These are phyloP conservation scores for Drosophila vallismaia DNA, from an alignment of 2,888 invertebrate species.

Conservation along the genomic window DNA sequence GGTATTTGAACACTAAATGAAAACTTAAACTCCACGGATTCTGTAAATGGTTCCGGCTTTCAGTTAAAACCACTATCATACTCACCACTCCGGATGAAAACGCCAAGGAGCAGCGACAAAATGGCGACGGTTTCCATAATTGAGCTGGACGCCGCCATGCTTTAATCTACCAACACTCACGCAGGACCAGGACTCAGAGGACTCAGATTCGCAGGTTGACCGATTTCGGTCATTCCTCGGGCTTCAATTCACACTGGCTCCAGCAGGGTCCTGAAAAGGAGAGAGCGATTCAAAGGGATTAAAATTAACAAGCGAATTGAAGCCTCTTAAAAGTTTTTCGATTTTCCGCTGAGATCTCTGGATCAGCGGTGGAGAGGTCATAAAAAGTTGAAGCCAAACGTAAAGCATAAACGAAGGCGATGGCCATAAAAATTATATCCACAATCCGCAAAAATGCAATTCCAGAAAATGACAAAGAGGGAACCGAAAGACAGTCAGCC, in stretches of 20 bases:
- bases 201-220: slow-evolving; percentile 26
- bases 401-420: slow-evolving; percentile 22
- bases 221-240: slow-evolving; percentile 22
- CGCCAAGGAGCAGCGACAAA: slow-evolving; percentile 56
- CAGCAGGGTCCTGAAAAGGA: slow-evolving; percentile 7
- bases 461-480: slow-evolving; percentile 26
- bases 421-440: slow-evolving; percentile 42
- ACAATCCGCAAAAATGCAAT: slow-evolving; percentile 42
- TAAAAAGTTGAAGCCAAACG: slow-evolving; percentile 27
- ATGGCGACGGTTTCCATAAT: slow-evolving; percentile 62
- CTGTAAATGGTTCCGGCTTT: not conserved
- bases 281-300: slow-evolving; percentile 22
- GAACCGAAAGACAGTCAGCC: slow-evolving; percentile 33
- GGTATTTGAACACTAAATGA: too few species aligned
- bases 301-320: slow-evolving; percentile 44
- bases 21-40: too few species aligned
- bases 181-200: slow-evolving; percentile 6
- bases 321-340: slow-evolving; percentile 33
- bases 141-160: slow-evolving; percentile 55
- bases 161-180: slow-evolving; percentile 20
- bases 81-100: slow-evolving; percentile 65
- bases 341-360: slow-evolving; percentile 26
- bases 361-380: slow-evolving; percentile 21
- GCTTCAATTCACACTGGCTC: slow-evolving; percentile 12
- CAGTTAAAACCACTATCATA: not conserved